Evolutionary conservation across 2,888 invertebrate genomes (phyloP).

Genomic region (Andrena bucephala): DNA sequence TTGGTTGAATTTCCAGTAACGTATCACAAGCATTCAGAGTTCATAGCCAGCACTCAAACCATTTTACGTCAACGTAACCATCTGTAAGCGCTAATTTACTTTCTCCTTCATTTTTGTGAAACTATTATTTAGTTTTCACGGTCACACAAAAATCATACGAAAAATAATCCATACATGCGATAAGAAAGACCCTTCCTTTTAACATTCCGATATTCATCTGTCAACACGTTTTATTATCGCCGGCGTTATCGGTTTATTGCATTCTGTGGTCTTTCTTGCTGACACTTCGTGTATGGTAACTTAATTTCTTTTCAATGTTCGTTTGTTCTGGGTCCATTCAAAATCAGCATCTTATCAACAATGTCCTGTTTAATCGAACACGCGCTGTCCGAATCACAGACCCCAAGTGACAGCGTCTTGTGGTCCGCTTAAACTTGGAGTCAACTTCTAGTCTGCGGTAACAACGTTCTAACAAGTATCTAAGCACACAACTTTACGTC

Average conservation of each 20-base stretch:
- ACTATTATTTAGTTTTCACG: too few species aligned
- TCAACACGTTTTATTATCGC: background rate
- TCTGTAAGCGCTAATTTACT: too few species aligned
- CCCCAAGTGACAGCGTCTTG: conserved; percentile 42
- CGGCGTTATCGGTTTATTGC: background rate
- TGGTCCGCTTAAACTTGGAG: conserved; percentile 45
- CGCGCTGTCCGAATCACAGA: conserved; percentile 31
- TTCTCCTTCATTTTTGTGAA: too few species aligned
- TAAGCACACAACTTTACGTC: conserved; percentile 31
- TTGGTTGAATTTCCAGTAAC: too few species aligned
- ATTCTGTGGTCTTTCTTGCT: background rate
- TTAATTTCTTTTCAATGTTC: background rate
- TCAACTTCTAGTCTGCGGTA: conserved; percentile 53
- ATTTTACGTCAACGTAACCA: too few species aligned
- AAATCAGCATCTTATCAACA: background rate
- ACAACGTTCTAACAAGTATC: conserved; percentile 30
- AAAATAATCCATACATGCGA: too few species aligned
- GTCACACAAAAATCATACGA: too few species aligned
- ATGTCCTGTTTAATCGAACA: background rate
- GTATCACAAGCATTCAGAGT: too few species aligned
- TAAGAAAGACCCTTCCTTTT: background rate
- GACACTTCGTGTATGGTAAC: too few species aligned
- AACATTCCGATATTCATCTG: background rate
- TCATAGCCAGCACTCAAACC: too few species aligned
- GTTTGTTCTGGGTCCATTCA: background rate